Base-by-base conservation (phyloP, 2,797 vertebrate species). In the Acropternis orthonyx region DNA sequence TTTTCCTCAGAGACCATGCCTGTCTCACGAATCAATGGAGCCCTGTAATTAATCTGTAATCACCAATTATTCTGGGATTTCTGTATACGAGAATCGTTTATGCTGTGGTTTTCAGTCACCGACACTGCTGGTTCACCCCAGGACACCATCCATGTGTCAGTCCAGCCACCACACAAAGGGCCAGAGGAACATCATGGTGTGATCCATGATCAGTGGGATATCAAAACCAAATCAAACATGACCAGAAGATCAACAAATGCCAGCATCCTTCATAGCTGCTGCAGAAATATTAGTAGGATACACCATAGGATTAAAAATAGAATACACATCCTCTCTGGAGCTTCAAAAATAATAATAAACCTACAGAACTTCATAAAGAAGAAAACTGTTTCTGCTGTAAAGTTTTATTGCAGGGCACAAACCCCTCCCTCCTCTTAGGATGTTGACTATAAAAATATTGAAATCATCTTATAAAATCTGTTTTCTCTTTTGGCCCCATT, bases 101-200 rank as follows among this genome's bases (percentile, higher is more conserved):
- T 36, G 27, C 62, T 54, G 44, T 8, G 68, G 34, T 48, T 80
- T 54, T 37, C 32, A 41, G 44, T 10, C 62, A 36, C 30, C 0
- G 0, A 11, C 0, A 1, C 26, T n/a, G 44, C 30, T 0, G 0
- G 43, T 17, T 89, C 74, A 48, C 21, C 41, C 23, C 48, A 55
- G 66, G 37, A 62, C 52, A 58, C 22, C 58, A 30, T 34, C 20
- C 10, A 17, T 0, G 1, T 18, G 12, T 48, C n/a, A 27, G 41
- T 71, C 27, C 46, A 89, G 80, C 75, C 63, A 52, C 28, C 49
- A 39, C 59, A 61, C 36, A 36, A 68, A 48, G 6, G 59, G 26
- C 36, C 36, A 44, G 30, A 48, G 16, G 18, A 81, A 44, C 19
- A 8, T 12, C 4, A 3, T 63, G 61, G 20, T 22, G 28, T 11